phyloP scores from a whole-genome alignment of 2,113 vertebrate species.

The Cyphotilapia sp. region DNA sequence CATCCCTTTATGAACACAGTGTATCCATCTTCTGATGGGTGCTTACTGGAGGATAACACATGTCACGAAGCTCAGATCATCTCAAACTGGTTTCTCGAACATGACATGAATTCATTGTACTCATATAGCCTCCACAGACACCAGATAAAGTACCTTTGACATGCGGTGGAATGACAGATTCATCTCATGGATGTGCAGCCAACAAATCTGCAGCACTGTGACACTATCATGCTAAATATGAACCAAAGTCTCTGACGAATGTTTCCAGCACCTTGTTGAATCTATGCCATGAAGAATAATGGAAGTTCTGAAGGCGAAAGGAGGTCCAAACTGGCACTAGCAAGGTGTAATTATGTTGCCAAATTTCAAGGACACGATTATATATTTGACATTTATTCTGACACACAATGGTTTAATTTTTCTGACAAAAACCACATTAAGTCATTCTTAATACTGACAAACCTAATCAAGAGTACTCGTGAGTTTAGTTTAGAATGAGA shows the following conservation, averaged over 20 bases:
- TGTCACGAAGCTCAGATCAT: background rate
- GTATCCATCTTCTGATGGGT: background rate
- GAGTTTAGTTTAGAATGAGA: background rate
- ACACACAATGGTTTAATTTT: background rate
- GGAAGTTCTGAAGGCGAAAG: background rate
- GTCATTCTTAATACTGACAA: background rate
- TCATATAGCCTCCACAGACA: background rate
- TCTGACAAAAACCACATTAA: background rate
- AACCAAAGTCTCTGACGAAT: background rate
- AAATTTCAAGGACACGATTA: background rate
- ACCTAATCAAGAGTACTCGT: background rate
- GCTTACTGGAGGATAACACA: background rate
- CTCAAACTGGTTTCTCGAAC: background rate
- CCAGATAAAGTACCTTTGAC: background rate
- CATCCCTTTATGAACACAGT: background rate
- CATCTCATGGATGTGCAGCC: background rate
- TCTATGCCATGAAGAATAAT: background rate
- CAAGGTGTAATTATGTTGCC: background rate
- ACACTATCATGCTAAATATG: background rate
- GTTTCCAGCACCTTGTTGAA: background rate
- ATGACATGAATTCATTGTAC: background rate
- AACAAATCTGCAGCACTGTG: background rate
- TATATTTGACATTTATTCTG: background rate
- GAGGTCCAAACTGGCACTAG: rapidly evolving
- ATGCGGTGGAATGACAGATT: background rate